Evolutionary conservation across 2,888 invertebrate species (phyloP).

Genomic region (Phalera bucephala): DNA sequence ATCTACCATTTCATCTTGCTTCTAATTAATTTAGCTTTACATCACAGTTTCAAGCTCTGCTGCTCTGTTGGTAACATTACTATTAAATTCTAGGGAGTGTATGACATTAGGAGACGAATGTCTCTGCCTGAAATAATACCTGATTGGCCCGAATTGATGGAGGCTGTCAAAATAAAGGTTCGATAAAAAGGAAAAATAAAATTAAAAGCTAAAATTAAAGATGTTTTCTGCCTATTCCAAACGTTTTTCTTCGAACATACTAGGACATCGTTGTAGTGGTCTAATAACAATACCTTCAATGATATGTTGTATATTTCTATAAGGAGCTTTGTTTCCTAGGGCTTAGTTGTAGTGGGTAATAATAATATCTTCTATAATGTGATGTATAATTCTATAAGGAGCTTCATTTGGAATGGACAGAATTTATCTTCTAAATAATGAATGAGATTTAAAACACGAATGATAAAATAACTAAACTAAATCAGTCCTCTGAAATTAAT

Average conservation of each 20-base stretch:
- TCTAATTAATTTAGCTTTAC: slow-evolving; percentile 39
- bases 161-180: slow-evolving; percentile 87
- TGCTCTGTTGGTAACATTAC: slow-evolving; percentile 52
- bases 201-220: slow-evolving; percentile 45
- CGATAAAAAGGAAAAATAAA: slow-evolving; percentile 77
- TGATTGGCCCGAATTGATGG: slow-evolving; percentile 90
- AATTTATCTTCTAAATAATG: slow-evolving; percentile 64
- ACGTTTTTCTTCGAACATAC: too few species aligned
- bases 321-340: too few species aligned
- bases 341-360: too few species aligned
- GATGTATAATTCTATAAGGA: too few species aligned
- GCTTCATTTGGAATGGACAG: slow-evolving; percentile 53
- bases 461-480: slow-evolving; percentile 59
- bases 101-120: slow-evolving; percentile 86
- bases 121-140: slow-evolving; percentile 88
- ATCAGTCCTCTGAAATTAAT: slow-evolving; percentile 51
- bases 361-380: too few species aligned
- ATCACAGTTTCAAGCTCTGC: slow-evolving; percentile 30
- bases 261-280: too few species aligned
- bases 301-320: too few species aligned
- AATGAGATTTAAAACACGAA: slow-evolving; percentile 61
- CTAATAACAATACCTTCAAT: too few species aligned
- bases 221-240: slow-evolving; percentile 52
- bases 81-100: slow-evolving; percentile 85
- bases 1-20: slow-evolving; percentile 28